Base-by-base conservation (phyloP, 1,140 invertebrate species). In the Hormaphis cornu region DNA sequence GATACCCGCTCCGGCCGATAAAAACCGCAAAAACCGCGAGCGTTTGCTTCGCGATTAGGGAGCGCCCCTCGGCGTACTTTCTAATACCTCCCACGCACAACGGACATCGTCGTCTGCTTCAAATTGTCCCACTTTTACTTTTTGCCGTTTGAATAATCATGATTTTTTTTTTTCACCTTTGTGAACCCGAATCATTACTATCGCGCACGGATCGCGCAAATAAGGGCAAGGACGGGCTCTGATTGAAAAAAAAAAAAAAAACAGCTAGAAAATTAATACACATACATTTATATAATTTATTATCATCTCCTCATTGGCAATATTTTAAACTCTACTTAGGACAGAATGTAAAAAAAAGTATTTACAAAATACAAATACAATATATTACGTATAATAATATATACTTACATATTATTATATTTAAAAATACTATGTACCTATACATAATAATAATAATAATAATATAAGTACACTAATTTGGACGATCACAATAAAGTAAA, bases 311-410 rank as follows among this genome's bases (percentile, higher is more conserved):
- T 48, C 44, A 20, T 48, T 30, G 18, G 30, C 24, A n/a, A 66
- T 35, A 66, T 66, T 48, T 66, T 42, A 46, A 63, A 66, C 44
- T 66, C 61, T 66, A 66, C 61, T 66, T 66, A 66, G 61, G 61
- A 66, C 61, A 66, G 61, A 66, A 66, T 66, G 50, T 66, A 66
- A 66, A 66, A 66, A 66, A 66, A 66, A 66, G 61, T 66, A 66
- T 66, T 66, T 66, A 66, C 61, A 66, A 66, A 66, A 66, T 66
- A 66, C 61, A 46, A 66, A 66, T 66, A 66, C 61, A 66, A 61
- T 61, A 8, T 8, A 8, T 8, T 14, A 37, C 7, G 6, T 37
- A 37, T 37, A 37, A 46, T 46, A 46, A n/a, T 12, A 66, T 50
- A 63, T 63, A 63, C 24, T 26, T 63, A 35, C 50, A 66, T 66